These are phyloP conservation scores for Idaea straminata DNA, from an alignment of 2,888 invertebrate genomes.

Conservation along the genomic window DNA sequence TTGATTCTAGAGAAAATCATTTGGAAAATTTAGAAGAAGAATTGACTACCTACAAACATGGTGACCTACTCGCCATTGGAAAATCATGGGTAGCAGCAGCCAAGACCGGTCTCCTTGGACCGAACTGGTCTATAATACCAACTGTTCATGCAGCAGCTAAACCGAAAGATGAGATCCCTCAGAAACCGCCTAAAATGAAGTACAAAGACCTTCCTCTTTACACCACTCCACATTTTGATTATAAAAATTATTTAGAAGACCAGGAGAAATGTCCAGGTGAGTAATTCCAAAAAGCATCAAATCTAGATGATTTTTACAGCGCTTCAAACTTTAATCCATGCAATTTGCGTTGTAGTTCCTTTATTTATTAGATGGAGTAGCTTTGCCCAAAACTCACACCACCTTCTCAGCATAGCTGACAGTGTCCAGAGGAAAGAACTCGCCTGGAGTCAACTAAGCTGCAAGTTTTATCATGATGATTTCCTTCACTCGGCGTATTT, in stretches of 20 bases:
- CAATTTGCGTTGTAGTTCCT: too few relatives aligned
- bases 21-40: neutral
- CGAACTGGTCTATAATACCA: neutral
- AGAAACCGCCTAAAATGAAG: constrained; percentile 52
- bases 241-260: constrained; percentile 42
- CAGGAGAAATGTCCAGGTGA: constrained; percentile 29
- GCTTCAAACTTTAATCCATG: neutral
- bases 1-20: neutral
- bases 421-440: too few relatives aligned
- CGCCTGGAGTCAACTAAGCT: too few relatives aligned
- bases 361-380: too few relatives aligned
- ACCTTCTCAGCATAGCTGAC: too few relatives aligned
- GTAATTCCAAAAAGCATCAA: constrained; percentile 21
- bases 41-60: neutral
- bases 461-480: too few relatives aligned
- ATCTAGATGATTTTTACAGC: neutral
- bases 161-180: constrained; percentile 20
- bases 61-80: neutral
- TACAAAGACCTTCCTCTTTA: constrained; percentile 54
- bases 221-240: constrained; percentile 47
- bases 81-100: neutral
- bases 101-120: neutral
- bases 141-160: neutral
- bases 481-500: too few relatives aligned
- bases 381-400: too few relatives aligned